A percentile compares a stretch with the other conserved stretches of the same genome.
phyloP scores from a whole-genome alignment of 53 echinoderm and acorn worm species.

The Arbacia lixula region DNA sequence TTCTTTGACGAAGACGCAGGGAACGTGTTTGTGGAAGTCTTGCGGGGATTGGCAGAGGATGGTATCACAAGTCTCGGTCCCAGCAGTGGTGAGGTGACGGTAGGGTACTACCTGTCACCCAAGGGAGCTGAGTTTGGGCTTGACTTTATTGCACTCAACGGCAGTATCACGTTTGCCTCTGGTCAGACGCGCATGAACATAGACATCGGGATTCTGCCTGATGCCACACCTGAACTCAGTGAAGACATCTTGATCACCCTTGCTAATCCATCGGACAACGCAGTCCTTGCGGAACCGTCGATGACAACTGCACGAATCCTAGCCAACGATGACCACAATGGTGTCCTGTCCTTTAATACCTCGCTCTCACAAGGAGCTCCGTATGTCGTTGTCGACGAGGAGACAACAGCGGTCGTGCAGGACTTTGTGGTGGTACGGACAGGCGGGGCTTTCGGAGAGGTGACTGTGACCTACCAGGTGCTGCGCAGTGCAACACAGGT shows the following conservation, averaged over 20 bases:
- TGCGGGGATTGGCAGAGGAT: constrained; percentile 71
- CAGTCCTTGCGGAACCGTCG: constrained; percentile 69
- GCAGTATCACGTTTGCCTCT: constrained; percentile 69
- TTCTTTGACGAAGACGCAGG: constrained; percentile 78
- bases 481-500: constrained; percentile 55
- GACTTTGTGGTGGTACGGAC: constrained; percentile 77
- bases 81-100: constrained; percentile 65
- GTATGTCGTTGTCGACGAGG: constrained; percentile 69
- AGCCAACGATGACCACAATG: constrained; percentile 94
- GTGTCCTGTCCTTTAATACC: constrained; percentile 74
- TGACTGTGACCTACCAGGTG: constrained; percentile 74
- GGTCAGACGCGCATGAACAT: constrained; percentile 68
- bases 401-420: constrained; percentile 43
- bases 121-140: constrained; percentile 61
- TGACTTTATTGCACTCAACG: constrained; percentile 83
- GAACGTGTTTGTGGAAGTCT: constrained; percentile 67
- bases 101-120: constrained; percentile 76
- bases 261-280: constrained; percentile 70
- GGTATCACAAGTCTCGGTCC: constrained; percentile 79
- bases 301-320: constrained; percentile 69
- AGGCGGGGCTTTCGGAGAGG: constrained; percentile 89
- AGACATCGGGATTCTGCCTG: constrained; percentile 74
- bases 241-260: constrained; percentile 73
- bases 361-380: constrained; percentile 33
- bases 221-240: constrained; percentile 79